phyloP scores from a whole-genome alignment of 2,113 vertebrate species.

The Oreotrochilus melanogaster region DNA sequence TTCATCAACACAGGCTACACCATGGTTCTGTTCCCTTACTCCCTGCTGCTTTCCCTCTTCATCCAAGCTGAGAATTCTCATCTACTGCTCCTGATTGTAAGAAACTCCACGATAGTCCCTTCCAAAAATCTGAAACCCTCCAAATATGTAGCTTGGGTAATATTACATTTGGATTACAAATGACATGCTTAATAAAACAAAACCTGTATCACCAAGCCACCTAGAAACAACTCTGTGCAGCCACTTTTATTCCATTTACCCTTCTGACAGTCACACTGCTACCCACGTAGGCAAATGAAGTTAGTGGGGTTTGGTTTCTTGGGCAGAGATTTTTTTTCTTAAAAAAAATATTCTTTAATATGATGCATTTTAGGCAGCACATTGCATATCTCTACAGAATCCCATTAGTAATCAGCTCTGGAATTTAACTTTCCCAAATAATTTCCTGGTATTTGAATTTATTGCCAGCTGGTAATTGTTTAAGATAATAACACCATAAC shows the following conservation, averaged over 20 bases:
- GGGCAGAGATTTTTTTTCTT: not conserved
- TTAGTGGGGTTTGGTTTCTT: not conserved
- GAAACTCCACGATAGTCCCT: not conserved
- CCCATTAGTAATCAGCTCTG: not conserved
- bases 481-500: not conserved
- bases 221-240: not conserved
- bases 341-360: not conserved
- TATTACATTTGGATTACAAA: not conserved
- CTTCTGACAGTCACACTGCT: not conserved
- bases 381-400: not conserved
- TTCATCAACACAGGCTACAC: not conserved
- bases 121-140: not conserved
- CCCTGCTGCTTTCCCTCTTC: not conserved
- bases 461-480: not conserved
- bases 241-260: not conserved
- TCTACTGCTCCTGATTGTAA: accelerated
- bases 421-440: not conserved
- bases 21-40: not conserved
- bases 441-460: not conserved
- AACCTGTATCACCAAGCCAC: accelerated
- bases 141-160: not conserved
- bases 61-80: not conserved
- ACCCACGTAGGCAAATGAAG: not conserved
- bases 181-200: not conserved
- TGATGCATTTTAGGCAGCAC: not conserved